These are phyloP conservation scores for Parnassius smintheus DNA, from an alignment of 2,888 invertebrate species.

Conservation along the genomic window DNA sequence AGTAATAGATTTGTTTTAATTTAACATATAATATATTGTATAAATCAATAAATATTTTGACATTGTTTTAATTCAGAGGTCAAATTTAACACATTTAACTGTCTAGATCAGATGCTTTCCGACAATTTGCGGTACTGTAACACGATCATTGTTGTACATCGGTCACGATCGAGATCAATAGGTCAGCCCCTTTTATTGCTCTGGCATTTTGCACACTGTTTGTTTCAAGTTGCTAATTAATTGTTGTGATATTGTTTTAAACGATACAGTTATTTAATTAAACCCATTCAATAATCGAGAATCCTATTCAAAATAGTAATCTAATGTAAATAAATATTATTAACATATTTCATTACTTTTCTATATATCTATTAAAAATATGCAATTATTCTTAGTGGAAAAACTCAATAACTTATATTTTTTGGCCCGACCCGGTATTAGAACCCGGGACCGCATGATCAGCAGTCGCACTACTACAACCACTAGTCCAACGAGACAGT, in stretches of 20 bases:
- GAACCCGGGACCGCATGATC: too few species aligned
- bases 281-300: too few species aligned
- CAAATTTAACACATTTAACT: constrained; percentile 35
- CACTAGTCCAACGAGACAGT: too few species aligned
- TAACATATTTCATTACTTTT: too few species aligned
- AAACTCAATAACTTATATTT: too few species aligned
- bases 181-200: constrained; percentile 51
- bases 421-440: too few species aligned
- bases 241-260: constrained; percentile 2
- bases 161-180: constrained; percentile 67
- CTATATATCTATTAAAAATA: too few species aligned
- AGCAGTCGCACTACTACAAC: too few species aligned
- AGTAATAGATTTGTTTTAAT: background rate
- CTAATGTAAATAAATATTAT: too few species aligned
- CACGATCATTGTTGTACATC: constrained; percentile 53
- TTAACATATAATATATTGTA: background rate
- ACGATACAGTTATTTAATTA: too few species aligned
- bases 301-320: too few species aligned
- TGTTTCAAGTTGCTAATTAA: constrained; percentile 10
- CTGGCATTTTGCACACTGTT: constrained; percentile 32
- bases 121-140: constrained; percentile 51
- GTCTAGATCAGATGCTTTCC: constrained; percentile 49
- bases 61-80: constrained; percentile 56
- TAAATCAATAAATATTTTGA: constrained; percentile 34
- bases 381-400: too few species aligned